Conservation (phyloP, 53 echinoderm and acorn worm genomes). For the Echinometra lucunter region DNA sequence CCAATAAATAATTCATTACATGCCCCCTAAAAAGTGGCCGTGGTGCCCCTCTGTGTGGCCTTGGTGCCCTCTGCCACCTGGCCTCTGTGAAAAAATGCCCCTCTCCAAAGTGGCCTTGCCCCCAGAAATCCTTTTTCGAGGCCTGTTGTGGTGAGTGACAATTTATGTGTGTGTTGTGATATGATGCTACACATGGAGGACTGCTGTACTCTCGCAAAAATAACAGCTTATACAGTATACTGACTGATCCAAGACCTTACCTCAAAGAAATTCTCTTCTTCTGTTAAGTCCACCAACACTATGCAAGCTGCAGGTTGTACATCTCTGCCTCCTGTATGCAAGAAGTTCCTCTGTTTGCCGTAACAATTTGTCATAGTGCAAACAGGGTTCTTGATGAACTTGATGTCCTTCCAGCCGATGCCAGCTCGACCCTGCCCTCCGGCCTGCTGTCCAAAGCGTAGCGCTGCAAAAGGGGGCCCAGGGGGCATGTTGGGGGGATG, state of each 20-base stretch:
- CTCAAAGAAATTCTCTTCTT: conserved; percentile 67
- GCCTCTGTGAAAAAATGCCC: too few relatives aligned
- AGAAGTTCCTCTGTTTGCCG: conserved; percentile 40
- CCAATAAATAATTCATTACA: too few relatives aligned
- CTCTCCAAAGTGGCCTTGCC: too few relatives aligned
- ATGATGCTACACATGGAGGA: too few relatives aligned
- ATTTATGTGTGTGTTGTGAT: too few relatives aligned
- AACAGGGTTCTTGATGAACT: conserved; percentile 6
- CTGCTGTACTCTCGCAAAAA: too few relatives aligned
- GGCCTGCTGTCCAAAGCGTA: neutral
- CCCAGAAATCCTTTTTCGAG: too few relatives aligned
- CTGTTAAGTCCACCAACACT: conserved; percentile 39
- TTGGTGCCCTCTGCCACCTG: too few relatives aligned
- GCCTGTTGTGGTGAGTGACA: too few relatives aligned
- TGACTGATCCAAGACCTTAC: neutral
- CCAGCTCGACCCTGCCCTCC: neutral
- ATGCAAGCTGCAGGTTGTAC: conserved; percentile 31
- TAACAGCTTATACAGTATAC: too few relatives aligned
- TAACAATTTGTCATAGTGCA: neutral
- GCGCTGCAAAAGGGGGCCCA: neutral
- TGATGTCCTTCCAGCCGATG: neutral
- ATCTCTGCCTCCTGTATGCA: conserved; percentile 2
- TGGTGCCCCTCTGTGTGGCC: too few relatives aligned
- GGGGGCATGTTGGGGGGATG: neutral
- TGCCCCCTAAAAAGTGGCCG: too few relatives aligned